Base-by-base conservation (phyloP, 2,113 vertebrate genomes). In the Megalops atlanticus region DNA sequence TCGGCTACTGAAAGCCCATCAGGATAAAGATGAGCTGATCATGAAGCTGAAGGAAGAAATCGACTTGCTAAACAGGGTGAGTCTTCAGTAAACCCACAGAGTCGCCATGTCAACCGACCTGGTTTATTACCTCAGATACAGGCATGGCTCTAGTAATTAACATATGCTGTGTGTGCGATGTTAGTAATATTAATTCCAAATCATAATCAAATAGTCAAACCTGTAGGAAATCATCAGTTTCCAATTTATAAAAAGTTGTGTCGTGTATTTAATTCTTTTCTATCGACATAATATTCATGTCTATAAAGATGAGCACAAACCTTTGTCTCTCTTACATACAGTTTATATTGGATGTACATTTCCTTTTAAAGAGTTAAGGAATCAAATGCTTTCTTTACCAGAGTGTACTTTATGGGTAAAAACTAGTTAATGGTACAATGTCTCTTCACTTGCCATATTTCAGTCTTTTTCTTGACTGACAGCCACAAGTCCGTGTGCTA, bases 21-120 rank as follows among this genome's bases (percentile, higher is more conserved):
- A 98, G 91, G 98, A 99, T 86, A 97, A 98, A 92, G 97, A 99
- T 12, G 96, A 99, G 78, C 90, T 96, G 88, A 96, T 98, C 41
- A 91, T 89, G 79, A 98, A 97, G 89, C 95, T 99, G 91, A 98
- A 93, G 88, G 97, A 99, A 88, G 97, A 99, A 92, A 98, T 99
- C 47, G 96, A 98, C 91, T 92, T 99, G 88, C 93, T 99, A 88
- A 98, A 98, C 91, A 95, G 97, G 93, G 98, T 99, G 91, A 97
- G 96, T 89, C 74, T 36, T 10, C 74, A 21, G 12, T 15, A 16
- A 49, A 36, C 3, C 18, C 33, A 35, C 70, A 36, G 35, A 11
- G 12, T 14, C 2, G n/a, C n/a, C n/a, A 1, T 64, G 58, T 2
- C 16, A 64, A n/a, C 58, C n/a, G n/a, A n/a, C 0, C 3, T 14